These are phyloP conservation scores for Pseudomyrmex cubaensis DNA, from an alignment of 1,140 invertebrate species.

Conservation along the genomic window DNA sequence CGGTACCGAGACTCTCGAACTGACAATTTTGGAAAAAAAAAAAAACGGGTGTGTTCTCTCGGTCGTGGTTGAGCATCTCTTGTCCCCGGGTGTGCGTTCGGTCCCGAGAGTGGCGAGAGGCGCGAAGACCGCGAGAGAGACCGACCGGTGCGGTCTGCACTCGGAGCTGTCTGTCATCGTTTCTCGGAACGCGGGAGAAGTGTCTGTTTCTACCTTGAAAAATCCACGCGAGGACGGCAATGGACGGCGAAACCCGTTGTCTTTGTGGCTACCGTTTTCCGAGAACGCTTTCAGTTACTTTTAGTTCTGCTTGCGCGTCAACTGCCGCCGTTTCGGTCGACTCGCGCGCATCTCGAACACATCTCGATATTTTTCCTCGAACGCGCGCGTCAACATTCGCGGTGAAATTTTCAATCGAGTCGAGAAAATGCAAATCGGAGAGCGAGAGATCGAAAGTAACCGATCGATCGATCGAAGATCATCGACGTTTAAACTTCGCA, in stretches of 20 bases:
- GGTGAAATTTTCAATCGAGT: constrained; percentile 35
- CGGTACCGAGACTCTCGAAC: not conserved
- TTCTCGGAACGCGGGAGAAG: constrained; percentile 77
- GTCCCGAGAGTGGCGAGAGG: constrained; percentile 33
- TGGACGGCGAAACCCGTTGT: constrained; percentile 67
- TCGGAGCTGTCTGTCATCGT: constrained; percentile 61
- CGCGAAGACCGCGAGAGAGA: constrained; percentile 43
- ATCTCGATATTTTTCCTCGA: not conserved
- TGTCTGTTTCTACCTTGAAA: constrained; percentile 71
- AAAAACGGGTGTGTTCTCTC: constrained; percentile 32
- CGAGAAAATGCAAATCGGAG: constrained; percentile 10
- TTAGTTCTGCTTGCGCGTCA: constrained; percentile 21
- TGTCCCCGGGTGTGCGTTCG: constrained; percentile 9
- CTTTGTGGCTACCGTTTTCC: constrained; percentile 76
- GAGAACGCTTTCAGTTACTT: constrained; percentile 63
- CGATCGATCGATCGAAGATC: constrained; percentile 54
- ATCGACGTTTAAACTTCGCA: not conserved
- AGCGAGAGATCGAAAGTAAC: constrained; percentile 38
- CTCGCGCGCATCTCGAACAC: too few relatives aligned
- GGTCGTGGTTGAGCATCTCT: not conserved
- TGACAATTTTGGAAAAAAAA: constrained; percentile 14
- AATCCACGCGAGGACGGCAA: constrained; percentile 64
- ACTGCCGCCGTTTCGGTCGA: not conserved
- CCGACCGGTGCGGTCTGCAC: constrained; percentile 37
- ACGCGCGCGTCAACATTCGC: constrained; percentile 7